Evolutionary conservation across 2,113 vertebrate species (phyloP), one percentile per base, ranked within the genome.

Genomic region (Scomber japonicus): DNA sequence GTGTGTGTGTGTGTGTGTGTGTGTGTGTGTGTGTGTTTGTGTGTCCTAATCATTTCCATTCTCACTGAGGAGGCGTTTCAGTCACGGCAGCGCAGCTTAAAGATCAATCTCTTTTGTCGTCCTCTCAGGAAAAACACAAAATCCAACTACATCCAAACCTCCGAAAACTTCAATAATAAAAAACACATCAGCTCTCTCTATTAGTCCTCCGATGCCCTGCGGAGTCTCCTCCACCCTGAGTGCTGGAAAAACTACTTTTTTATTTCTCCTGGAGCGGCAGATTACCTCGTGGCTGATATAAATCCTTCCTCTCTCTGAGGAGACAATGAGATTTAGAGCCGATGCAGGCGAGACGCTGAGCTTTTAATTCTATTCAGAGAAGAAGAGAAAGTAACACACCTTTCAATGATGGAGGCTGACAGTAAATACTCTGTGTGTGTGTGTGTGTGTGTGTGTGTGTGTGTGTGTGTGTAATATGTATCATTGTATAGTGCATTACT

Each of bases 181-280:
- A 71, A 81, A 81, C 31, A 61, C 14, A 4, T 46, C 24, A 11
- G 7, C 4, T n/a, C 35, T 72, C 40, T 57, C 78, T 57, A 48
- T 71, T 50, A 61, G 74, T 76, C 30, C 48, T 55, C 6, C 9
- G 69, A 56, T 12, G 24, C 65, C 78, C 80, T 68, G 80, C 45
- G 7, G 80, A 80, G 55, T 30, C 50, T 57, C 64, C 7, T 5
- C 31, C 3, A 4, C 7, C 68, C 31, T 1, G 0, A 71, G 21
- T 11, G 16, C 74, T 45, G 16, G 9, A 62, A 78, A 72, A 82
- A 75, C 56, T 61, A 73, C 67, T 76, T 75, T 71, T 75, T 71
- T 48, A 49, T 66, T 89, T 72, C 78, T 82, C 87, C 75, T 65
- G 69, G 71, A 82, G 81, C 40, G 12, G 66, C 27, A 27, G 75